Conservation (phyloP, 1,140 invertebrate species). For the Halictus rubicundus region DNA sequence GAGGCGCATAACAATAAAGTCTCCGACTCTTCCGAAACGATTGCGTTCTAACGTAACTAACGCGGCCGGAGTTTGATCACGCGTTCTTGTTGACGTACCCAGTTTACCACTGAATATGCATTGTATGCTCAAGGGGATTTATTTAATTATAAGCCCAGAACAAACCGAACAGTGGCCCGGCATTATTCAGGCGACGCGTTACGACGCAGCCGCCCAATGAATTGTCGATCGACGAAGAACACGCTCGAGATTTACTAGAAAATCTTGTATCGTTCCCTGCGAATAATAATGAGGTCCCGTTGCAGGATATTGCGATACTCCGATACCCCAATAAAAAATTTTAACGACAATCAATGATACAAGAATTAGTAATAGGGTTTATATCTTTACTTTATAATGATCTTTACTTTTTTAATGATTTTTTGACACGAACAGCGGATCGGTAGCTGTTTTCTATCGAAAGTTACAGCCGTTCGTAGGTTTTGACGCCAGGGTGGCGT, state of each 20-base stretch:
- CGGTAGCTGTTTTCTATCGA: too few species aligned
- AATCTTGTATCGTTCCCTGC: neutral
- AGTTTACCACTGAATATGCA: neutral
- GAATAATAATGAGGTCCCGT: neutral
- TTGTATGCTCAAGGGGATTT: neutral
- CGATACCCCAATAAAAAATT: too few species aligned
- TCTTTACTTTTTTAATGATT: too few species aligned
- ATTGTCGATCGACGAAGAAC: neutral
- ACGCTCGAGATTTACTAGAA: neutral
- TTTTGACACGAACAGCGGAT: too few species aligned
- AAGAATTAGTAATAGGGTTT: too few species aligned
- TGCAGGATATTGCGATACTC: neutral
- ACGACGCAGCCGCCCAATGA: neutral
- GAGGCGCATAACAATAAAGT: neutral
- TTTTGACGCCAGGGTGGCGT: too few species aligned
- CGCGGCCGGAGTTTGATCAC: neutral
- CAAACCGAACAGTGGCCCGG: neutral
- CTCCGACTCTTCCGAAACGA: neutral
- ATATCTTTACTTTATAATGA: too few species aligned
- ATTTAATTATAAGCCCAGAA: conserved; percentile 9
- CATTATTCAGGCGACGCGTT: neutral
- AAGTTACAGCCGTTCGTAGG: too few species aligned
- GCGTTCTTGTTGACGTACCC: conserved; percentile 5
- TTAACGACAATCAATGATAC: too few species aligned
- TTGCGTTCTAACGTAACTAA: neutral